These are phyloP conservation scores for Thereva nobilitata DNA, from an alignment of 2,888 invertebrate species.

Conservation along the genomic window DNA sequence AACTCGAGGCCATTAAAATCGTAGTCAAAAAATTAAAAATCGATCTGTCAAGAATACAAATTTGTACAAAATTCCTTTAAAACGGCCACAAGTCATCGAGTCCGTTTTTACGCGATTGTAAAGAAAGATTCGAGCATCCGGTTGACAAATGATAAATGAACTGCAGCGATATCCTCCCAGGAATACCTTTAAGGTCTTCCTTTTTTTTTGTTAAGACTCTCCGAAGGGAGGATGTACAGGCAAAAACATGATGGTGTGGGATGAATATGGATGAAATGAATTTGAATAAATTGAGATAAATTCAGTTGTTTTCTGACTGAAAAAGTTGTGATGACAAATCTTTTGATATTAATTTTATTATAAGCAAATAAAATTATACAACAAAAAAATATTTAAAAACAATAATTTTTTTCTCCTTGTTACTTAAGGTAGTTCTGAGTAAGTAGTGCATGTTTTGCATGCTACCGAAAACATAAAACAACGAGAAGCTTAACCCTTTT, in stretches of 20 bases:
- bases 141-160: slow-evolving; percentile 33
- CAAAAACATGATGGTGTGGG: slow-evolving; percentile 12
- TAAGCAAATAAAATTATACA: too few species aligned
- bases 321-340: slow-evolving; percentile 13
- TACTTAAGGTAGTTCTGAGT: slow-evolving; percentile 14
- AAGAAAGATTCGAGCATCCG: slow-evolving; percentile 30
- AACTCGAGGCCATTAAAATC: slow-evolving; percentile 2
- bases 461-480: neutral
- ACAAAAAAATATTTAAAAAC: too few species aligned
- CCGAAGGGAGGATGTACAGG: slow-evolving; percentile 11
- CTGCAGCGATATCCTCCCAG: slow-evolving; percentile 25
- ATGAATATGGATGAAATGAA: slow-evolving; percentile 24
- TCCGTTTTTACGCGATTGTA: slow-evolving; percentile 21
- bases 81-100: slow-evolving; percentile 24
- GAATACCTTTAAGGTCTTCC: neutral
- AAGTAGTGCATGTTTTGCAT: slow-evolving; percentile 1
- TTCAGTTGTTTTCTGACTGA: neutral
- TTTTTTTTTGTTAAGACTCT: neutral
- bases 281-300: slow-evolving; percentile 12
- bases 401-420: too few species aligned
- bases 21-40: slow-evolving; percentile 31
- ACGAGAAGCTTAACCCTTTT: slow-evolving; percentile 14
- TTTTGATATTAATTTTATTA: neutral
- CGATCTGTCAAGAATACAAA: slow-evolving; percentile 38
- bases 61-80: slow-evolving; percentile 37